Conservation (phyloP, 2,113 vertebrate genomes). For the Lasiurus cinereus region DNA sequence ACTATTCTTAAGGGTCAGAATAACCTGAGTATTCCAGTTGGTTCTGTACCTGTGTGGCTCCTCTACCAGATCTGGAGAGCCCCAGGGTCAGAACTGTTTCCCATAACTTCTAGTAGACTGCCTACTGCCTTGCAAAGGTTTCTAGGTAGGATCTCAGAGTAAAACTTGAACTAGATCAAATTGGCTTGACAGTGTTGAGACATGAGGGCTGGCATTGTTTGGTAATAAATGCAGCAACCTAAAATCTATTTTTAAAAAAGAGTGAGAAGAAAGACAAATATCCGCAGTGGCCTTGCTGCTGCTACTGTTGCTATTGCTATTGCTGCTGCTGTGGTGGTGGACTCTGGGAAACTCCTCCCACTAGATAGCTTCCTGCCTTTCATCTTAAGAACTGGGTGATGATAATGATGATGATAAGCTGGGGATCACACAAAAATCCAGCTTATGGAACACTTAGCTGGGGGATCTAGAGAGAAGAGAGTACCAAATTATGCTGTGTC, state of each 20-base stretch:
- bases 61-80: not conserved
- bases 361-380: constrained; percentile 53
- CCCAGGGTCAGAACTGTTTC: not conserved
- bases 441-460: constrained; percentile 1
- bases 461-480: not conserved
- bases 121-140: not conserved
- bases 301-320: not conserved
- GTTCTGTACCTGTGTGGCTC: not conserved
- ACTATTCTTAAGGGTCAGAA: too few species aligned
- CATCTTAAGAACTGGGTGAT: not conserved
- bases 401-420: constrained; percentile 6
- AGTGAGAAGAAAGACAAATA: not conserved
- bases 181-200: not conserved
- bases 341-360: constrained; percentile 36
- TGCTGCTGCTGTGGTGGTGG: not conserved
- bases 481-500: not conserved
- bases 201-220: not conserved
- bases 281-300: not conserved
- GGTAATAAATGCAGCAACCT: not conserved
- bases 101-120: not conserved
- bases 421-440: not conserved
- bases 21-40: not conserved
- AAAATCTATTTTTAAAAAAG: not conserved
- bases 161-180: not conserved
- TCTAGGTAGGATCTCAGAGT: not conserved